Conservation (phyloP, 2,888 invertebrate species). For the Amblyteles armatorius region DNA sequence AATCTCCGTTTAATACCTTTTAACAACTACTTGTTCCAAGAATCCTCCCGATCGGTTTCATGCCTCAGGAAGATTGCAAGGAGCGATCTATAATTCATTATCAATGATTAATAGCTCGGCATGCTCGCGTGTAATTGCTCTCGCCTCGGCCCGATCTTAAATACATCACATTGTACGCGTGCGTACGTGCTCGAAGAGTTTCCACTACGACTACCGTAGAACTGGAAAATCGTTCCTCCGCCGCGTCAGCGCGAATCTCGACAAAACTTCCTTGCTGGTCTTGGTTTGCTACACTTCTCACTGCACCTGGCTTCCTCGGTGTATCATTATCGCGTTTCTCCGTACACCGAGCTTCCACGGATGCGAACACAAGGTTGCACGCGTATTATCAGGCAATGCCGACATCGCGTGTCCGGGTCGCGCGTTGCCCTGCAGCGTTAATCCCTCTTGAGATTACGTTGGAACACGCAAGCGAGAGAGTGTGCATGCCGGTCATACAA, state of each 20-base stretch:
- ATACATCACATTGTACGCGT: not conserved
- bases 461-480: constrained; percentile 27
- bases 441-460: constrained; percentile 13
- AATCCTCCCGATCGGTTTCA: constrained; percentile 47
- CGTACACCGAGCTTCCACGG: constrained; percentile 1
- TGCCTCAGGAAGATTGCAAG: constrained; percentile 45
- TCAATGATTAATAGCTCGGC: constrained; percentile 6
- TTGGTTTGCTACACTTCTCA: not conserved
- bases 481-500: not conserved
- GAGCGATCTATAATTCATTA: constrained; percentile 8
- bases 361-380: not conserved
- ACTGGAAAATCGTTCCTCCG: not conserved
- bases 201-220: not conserved
- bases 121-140: constrained; percentile 1
- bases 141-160: not conserved
- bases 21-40: constrained; percentile 13
- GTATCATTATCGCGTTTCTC: constrained; percentile 14
- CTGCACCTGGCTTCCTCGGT: not conserved
- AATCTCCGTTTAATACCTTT: constrained; percentile 38
- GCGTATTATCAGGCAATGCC: constrained; percentile 11
- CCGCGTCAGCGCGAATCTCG: not conserved
- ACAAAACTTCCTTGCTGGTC: not conserved
- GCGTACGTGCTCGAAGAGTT: not conserved
- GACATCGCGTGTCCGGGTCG: constrained; percentile 31
- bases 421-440: constrained; percentile 30